These are phyloP conservation scores for Tachysurus vachellii DNA, from an alignment of 2,113 vertebrate genomes.

Conservation along the genomic window DNA sequence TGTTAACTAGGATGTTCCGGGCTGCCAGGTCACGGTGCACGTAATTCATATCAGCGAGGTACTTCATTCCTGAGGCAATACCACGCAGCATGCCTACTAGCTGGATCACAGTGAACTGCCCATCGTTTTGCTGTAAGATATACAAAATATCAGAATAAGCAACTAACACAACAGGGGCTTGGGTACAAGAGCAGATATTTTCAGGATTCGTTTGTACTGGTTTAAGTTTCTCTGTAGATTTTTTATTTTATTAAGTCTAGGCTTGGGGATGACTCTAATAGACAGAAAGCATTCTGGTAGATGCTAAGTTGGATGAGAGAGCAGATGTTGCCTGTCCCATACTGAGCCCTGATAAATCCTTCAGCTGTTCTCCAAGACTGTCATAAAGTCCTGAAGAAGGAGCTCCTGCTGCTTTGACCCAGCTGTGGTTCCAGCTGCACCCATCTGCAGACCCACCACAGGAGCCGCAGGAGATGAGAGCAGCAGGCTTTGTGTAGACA, in stretches of 20 bases:
- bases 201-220: background rate
- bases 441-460: conserved; percentile 68
- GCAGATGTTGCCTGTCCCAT: conserved; percentile 38
- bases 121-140: conserved; percentile 88
- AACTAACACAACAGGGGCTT: background rate
- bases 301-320: conserved; percentile 27
- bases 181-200: background rate
- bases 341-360: conserved; percentile 55
- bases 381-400: conserved; percentile 55
- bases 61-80: conserved; percentile 97
- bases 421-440: conserved; percentile 73
- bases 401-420: conserved; percentile 65
- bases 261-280: background rate
- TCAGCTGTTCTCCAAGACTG: conserved; percentile 68
- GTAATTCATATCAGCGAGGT: conserved; percentile 97
- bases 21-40: conserved; percentile 96
- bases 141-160: background rate
- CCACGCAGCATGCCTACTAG: conserved; percentile 96
- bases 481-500: conserved; percentile 55
- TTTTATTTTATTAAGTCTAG: background rate
- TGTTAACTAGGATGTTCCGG: conserved; percentile 98
- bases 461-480: conserved; percentile 52
- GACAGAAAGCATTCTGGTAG: conserved; percentile 12
- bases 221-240: background rate
- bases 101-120: conserved; percentile 98